Base-by-base conservation (phyloP, 2,113 vertebrate genomes). In the Chaenocephalus aceratus region DNA sequence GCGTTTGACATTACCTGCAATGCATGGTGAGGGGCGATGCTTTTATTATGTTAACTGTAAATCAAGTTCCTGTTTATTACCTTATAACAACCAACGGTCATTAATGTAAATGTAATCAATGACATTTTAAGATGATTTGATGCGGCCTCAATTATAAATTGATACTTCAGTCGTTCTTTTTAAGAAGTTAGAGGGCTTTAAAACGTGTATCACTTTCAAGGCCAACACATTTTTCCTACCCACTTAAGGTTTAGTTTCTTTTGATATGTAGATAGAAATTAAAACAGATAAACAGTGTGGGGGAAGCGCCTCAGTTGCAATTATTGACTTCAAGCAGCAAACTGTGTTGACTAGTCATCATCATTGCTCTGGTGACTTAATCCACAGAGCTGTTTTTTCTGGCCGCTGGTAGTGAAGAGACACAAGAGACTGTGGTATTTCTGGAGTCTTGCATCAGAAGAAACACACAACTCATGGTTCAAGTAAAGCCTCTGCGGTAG, bases 401-500 rank as follows among this genome's bases (percentile, higher is more conserved):
- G 79, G 86, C 78, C 30, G 60, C 83, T 72, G 77, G 88, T 84
- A 36, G 46, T 69, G 68, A n/a, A 82, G 56, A 44, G 79, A 48
- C 86, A 80, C 80, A 36, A 58, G 88, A 80, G 86, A 85, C 64
- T 26, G 56, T 46, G 67, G 71, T 82, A 74, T 92, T 92, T 89
- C 84, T 86, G 72, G 58, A 85, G 85, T 83, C 76, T 91, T 90
- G 79, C 91, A 80, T 92, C 90, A 92, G 86, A 83, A 56, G 79
- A 76, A 82, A 83, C 10, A 71, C 69, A 51, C 71, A 72, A 54
- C 51, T 63, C 58, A 21, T 26, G 44, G 45, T 65, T 84, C 73
- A 51, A 68, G 48, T 57, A 54, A 51, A 81, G 73, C 52, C 60
- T 71, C 57, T 74, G 63, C 45, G 63, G 67, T 51, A 60, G 56